phyloP scores from a whole-genome alignment of 2,113 vertebrate genomes.

The Nesospiza acunhae region DNA sequence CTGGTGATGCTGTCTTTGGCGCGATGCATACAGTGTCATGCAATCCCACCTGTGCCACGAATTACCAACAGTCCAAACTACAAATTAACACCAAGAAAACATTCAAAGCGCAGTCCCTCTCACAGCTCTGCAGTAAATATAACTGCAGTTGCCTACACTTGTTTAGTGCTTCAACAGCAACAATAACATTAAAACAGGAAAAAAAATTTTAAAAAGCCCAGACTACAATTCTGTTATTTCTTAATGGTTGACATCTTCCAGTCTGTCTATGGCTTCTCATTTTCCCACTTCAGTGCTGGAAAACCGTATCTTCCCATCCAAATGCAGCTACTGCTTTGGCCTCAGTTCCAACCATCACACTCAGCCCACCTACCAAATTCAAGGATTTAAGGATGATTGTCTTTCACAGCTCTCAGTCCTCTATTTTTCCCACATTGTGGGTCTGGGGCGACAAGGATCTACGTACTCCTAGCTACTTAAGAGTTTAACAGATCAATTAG shows the following conservation, averaged over 20 bases:
- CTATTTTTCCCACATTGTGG: rapidly evolving
- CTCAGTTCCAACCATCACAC: neutral
- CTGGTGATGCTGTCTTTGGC: neutral
- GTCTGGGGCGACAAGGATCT: neutral
- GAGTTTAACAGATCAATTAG: neutral
- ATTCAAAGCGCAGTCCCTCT: neutral
- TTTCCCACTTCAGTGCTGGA: neutral
- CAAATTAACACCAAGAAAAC: neutral
- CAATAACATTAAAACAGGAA: neutral
- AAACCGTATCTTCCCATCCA: neutral
- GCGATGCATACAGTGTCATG: neutral
- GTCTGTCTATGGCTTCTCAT: neutral
- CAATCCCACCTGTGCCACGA: neutral
- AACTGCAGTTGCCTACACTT: neutral
- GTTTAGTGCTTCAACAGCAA: neutral
- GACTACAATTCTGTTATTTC: neutral
- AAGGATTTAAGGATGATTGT: neutral
- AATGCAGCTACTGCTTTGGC: neutral
- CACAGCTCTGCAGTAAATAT: neutral
- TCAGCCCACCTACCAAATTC: neutral
- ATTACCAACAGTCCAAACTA: neutral
- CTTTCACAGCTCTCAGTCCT: neutral
- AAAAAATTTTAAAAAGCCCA: neutral
- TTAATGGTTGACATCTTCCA: neutral
- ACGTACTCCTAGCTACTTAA: neutral